Conservation (phyloP, 2,797 vertebrate genomes). For the Chaunax sp. region DNA sequence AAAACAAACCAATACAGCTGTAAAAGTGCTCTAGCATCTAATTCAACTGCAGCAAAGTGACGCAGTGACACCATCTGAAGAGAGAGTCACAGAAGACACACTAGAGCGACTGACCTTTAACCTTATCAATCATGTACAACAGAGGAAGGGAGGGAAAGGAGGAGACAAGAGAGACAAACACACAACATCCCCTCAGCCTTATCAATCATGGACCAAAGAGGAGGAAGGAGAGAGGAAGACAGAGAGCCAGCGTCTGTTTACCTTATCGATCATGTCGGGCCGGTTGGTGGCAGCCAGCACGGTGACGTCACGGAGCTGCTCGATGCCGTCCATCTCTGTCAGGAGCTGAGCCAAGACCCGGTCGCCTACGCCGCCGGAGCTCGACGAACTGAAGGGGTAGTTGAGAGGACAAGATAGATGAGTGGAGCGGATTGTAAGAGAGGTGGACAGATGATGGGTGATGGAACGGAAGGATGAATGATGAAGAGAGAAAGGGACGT, state of each 20-base stretch:
- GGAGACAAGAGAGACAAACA: slow-evolving; percentile 49
- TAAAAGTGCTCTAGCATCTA: rapidly evolving
- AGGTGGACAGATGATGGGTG: neutral
- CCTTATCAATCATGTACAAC: slow-evolving; percentile 72
- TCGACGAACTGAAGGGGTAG: slow-evolving; percentile 82
- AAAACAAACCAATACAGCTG: slow-evolving; percentile 3
- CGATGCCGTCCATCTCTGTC: slow-evolving; percentile 97
- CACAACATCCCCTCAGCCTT: slow-evolving; percentile 55
- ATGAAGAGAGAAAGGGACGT: slow-evolving; percentile 13
- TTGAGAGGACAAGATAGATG: slow-evolving; percentile 30
- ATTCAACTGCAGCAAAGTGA: slow-evolving; percentile 10
- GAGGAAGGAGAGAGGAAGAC: slow-evolving; percentile 52
- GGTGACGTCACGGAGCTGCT: slow-evolving; percentile 93
- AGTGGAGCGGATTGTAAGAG: slow-evolving; percentile 15
- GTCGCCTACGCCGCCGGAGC: slow-evolving; percentile 89
- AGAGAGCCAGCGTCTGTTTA: slow-evolving; percentile 72
- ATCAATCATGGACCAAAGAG: slow-evolving; percentile 73
- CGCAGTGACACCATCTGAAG: slow-evolving; percentile 8
- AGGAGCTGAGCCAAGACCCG: slow-evolving; percentile 95
- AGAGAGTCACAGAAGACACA: slow-evolving; percentile 40
- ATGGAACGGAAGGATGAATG: slow-evolving; percentile 21
- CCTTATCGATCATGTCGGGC: slow-evolving; percentile 98
- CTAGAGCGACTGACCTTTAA: slow-evolving; percentile 53
- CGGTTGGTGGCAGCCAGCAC: slow-evolving; percentile 97
- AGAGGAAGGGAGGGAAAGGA: slow-evolving; percentile 45